Evolutionary conservation across 2,888 invertebrate genomes (phyloP).

Genomic region (Endomychus coccineus): DNA sequence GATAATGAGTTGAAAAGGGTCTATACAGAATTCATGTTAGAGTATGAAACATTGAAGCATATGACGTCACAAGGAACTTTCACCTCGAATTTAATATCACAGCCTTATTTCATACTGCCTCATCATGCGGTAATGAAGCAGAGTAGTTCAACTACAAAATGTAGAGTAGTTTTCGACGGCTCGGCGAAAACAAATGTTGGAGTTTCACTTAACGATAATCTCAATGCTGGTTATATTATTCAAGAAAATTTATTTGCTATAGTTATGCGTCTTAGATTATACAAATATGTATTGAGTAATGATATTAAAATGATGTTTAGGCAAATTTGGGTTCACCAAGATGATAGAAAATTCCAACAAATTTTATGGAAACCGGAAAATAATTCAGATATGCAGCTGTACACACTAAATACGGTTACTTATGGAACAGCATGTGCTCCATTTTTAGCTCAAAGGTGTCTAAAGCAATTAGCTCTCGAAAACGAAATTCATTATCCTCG

Average conservation of each 20-base stretch:
- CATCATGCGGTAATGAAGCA: conserved; percentile 6
- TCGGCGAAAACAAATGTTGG: not conserved
- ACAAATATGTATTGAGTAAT: not conserved
- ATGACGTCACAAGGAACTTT: conserved; percentile 3
- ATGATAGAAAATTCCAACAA: not conserved
- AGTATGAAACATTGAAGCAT: conserved; percentile 4
- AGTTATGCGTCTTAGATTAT: not conserved
- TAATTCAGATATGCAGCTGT: not conserved
- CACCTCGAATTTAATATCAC: not conserved
- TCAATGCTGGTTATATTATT: not conserved
- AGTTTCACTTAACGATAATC: conserved; percentile 1
- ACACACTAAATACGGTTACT: not conserved
- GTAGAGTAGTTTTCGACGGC: conserved; percentile 4
- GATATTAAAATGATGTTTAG: not conserved
- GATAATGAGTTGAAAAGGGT: not conserved
- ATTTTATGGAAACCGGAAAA: not conserved
- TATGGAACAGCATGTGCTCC: not conserved
- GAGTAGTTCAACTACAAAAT: conserved; percentile 1
- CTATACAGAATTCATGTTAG: conserved; percentile 5
- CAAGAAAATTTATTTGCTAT: not conserved
- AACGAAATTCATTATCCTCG: not conserved
- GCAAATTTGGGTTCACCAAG: not conserved
- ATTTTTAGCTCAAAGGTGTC: not conserved
- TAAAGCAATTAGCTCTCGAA: conserved; percentile 5
- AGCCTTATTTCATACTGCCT: conserved; percentile 1